Conservation (phyloP, 2,888 invertebrate genomes). For the Eledone cirrhosa region DNA sequence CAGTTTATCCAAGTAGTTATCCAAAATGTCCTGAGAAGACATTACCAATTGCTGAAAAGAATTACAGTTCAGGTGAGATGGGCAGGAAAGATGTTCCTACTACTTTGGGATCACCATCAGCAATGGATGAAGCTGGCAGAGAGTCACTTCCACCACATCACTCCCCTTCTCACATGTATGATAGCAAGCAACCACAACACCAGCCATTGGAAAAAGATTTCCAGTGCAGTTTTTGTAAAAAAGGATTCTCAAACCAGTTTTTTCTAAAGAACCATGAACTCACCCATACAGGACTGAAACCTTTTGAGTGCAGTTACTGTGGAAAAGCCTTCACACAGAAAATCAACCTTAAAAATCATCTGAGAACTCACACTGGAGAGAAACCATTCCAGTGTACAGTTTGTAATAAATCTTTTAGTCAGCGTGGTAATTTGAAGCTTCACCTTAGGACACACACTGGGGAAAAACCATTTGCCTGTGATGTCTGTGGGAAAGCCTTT, state of each 20-base stretch:
- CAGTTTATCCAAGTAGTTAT: conserved; percentile 12
- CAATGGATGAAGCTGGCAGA: neutral
- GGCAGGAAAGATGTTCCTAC: conserved; percentile 22
- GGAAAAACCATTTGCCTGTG: conserved; percentile 20
- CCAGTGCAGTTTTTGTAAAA: conserved; percentile 11
- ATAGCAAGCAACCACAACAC: neutral
- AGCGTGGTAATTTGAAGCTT: conserved; percentile 8
- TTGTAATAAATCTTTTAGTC: conserved; percentile 16
- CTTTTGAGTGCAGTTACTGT: conserved; percentile 20
- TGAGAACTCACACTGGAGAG: conserved; percentile 17
- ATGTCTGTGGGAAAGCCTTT: conserved; percentile 20
- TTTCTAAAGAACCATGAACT: conserved; percentile 25
- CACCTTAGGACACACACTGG: conserved; percentile 17
- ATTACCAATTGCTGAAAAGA: neutral
- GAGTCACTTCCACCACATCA: neutral
- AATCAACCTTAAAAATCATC: conserved; percentile 21
- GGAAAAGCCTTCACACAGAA: conserved; percentile 23
- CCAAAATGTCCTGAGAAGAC: conserved; percentile 16
- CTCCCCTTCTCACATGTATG: neutral
- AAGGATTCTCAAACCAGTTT: conserved; percentile 20
- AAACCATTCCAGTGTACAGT: conserved; percentile 17
- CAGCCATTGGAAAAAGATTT: conserved; percentile 5
- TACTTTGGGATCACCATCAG: neutral
- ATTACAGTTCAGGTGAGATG: neutral
- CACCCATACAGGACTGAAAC: conserved; percentile 16